phyloP scores from a whole-genome alignment of 2,113 vertebrate genomes.

The Peromyscus polionotus region DNA sequence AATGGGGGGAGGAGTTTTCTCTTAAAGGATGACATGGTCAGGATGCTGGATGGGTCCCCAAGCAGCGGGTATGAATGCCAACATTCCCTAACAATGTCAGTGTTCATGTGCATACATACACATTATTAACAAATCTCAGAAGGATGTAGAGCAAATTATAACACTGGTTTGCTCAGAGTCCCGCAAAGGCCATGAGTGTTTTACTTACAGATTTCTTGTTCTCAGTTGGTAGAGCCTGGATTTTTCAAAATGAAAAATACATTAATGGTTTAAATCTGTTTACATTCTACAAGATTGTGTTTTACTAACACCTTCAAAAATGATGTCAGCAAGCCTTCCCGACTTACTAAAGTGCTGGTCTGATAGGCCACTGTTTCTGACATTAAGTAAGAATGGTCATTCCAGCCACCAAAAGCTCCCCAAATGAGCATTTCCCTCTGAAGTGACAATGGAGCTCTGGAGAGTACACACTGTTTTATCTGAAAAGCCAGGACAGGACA shows the following conservation, averaged over 20 bases:
- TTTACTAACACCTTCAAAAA: not conserved
- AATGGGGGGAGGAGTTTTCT: no score
- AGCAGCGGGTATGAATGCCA: no score
- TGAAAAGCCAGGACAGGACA: not conserved
- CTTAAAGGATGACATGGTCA: no score
- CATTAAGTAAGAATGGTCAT: not conserved
- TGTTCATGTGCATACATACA: not conserved
- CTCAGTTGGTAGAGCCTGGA: not conserved
- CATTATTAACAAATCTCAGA: not conserved
- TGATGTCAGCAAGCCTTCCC: not conserved
- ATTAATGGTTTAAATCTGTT: slow-evolving; percentile 7
- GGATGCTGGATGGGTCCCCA: no score
- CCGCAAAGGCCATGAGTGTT: not conserved
- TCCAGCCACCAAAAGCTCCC: slow-evolving; percentile 51
- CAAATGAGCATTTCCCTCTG: not conserved
- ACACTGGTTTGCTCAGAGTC: not conserved
- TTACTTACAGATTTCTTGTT: not conserved
- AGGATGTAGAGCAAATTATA: not conserved
- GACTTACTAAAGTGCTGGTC: not conserved
- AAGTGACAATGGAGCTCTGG: not conserved
- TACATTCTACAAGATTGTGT: slow-evolving; percentile 18
- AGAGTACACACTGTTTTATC: not conserved
- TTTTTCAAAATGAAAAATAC: not conserved
- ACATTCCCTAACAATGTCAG: no score
- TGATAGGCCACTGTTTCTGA: not conserved